phyloP scores from a whole-genome alignment of 2,113 vertebrate genomes.

The Heptranchias perlo region DNA sequence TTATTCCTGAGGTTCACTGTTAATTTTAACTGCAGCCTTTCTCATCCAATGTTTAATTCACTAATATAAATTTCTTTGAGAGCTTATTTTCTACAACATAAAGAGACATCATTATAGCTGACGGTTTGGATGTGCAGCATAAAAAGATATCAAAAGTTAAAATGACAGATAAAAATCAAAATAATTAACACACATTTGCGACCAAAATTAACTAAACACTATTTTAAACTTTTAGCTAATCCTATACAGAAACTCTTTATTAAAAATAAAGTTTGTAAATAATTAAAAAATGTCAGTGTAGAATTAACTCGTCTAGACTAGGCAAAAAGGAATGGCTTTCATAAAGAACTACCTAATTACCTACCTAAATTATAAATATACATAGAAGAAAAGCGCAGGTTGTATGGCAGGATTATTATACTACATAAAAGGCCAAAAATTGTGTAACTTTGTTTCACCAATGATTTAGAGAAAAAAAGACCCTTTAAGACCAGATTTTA shows the following conservation, averaged over 20 bases:
- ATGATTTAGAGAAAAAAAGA: background rate
- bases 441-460: conserved; percentile 2
- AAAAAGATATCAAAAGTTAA: conserved; percentile 27
- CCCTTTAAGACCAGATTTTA: conserved; percentile 12
- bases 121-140: conserved; percentile 32
- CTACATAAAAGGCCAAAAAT: conserved; percentile 17
- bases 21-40: conserved; percentile 35
- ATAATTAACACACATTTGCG: conserved; percentile 10
- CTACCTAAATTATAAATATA: conserved; percentile 31
- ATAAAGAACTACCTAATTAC: conserved; percentile 25
- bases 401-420: conserved; percentile 22
- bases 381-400: conserved; percentile 9
- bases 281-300: conserved; percentile 16
- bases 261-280: conserved; percentile 32
- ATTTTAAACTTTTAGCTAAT: conserved; percentile 25
- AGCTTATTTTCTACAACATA: conserved; percentile 33
- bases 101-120: conserved; percentile 22
- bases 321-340: conserved; percentile 32
- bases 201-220: conserved; percentile 25
- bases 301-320: background rate
- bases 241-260: conserved; percentile 25
- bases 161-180: conserved; percentile 32
- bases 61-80: conserved; percentile 33
- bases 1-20: conserved; percentile 37
- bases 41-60: conserved; percentile 18